phyloP scores from a whole-genome alignment of 2,888 invertebrate species.

The Blastobasis lacticolella region DNA sequence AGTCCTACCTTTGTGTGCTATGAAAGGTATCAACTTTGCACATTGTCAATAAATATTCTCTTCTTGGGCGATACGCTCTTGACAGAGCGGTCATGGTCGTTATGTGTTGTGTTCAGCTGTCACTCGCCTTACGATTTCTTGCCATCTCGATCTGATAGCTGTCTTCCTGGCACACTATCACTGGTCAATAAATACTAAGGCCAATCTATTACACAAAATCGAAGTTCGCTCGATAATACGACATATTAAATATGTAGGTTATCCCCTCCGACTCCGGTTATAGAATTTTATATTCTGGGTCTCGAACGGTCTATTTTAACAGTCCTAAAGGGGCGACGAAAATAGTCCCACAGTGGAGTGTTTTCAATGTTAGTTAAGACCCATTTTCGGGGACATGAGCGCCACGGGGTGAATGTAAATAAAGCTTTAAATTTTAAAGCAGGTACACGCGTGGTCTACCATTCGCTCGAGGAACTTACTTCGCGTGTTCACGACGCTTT shows the following conservation, averaged over 20 bases:
- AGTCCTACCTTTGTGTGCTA: no score
- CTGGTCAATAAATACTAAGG: no score
- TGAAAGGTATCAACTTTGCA: no score
- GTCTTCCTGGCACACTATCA: no score
- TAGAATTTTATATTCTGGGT: conserved; percentile 56
- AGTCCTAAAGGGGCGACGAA: conserved; percentile 48
- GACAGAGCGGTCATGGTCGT: no score
- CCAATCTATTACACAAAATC: no score
- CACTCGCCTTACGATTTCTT: no score
- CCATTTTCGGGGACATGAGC: conserved; percentile 44
- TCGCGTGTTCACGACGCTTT: conserved; percentile 12
- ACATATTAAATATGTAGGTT: conserved; percentile 20
- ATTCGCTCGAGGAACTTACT: conserved; percentile 2
- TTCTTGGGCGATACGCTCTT: no score
- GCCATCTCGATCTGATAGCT: no score
- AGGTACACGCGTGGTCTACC: conserved; percentile 19
- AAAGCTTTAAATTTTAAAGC: conserved; percentile 63
- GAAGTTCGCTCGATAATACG: not conserved
- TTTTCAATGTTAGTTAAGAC: conserved; percentile 37
- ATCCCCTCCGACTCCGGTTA: conserved; percentile 32
- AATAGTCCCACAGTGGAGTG: conserved; percentile 50
- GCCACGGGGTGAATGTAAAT: conserved; percentile 59
- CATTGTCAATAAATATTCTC: no score
- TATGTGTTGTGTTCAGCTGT: no score
- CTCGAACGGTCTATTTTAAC: conserved; percentile 57